Conservation (phyloP, 2,797 vertebrate species). For the Glyptemys insculpta region DNA sequence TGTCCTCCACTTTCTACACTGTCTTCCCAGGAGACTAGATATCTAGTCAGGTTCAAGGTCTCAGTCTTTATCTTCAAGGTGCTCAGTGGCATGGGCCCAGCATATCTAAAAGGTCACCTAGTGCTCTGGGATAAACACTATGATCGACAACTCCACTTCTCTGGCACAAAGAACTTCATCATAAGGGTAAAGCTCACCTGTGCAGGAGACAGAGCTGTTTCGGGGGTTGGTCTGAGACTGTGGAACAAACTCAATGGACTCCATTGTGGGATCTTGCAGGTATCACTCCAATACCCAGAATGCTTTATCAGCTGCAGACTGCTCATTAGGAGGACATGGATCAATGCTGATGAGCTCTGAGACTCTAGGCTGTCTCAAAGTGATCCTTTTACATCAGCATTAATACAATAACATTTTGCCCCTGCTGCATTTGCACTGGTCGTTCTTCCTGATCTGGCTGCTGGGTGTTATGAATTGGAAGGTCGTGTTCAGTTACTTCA, state of each 20-base stretch:
- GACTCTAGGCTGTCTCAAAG: background rate
- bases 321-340: background rate
- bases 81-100: background rate
- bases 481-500: background rate
- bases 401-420: background rate
- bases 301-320: too few relatives aligned
- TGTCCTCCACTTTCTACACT: background rate
- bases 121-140: background rate
- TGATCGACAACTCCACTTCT: conserved; percentile 3
- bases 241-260: background rate
- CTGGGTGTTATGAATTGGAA: background rate
- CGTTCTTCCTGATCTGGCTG: background rate
- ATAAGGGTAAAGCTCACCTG: background rate
- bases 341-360: fast-evolving
- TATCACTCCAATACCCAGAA: too few relatives aligned
- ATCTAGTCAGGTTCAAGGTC: background rate
- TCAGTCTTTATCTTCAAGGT: background rate
- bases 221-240: background rate
- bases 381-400: background rate
- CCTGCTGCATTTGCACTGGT: background rate
- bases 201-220: background rate
- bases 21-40: background rate
- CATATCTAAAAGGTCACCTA: background rate
- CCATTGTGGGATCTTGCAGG: too few relatives aligned
- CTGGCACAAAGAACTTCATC: background rate